Conservation (phyloP, 2,113 vertebrate species). For the Syngnathus floridae region DNA sequence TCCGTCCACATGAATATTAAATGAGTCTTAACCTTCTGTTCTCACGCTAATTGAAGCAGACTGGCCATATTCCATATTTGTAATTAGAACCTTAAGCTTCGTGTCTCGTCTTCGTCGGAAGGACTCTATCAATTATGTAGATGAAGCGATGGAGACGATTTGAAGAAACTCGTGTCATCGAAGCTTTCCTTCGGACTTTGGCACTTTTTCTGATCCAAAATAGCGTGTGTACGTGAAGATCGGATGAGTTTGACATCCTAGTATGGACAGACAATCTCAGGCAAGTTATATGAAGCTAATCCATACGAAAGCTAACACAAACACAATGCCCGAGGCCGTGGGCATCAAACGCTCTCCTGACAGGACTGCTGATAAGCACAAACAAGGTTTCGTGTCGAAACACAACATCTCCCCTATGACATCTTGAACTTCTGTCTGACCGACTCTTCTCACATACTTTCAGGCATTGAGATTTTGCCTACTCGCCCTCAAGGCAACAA, state of each 20-base stretch:
- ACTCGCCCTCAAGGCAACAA: constrained; percentile 55
- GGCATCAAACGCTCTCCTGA: constrained; percentile 67
- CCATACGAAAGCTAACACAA: constrained; percentile 67
- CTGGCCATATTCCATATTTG: constrained; percentile 66
- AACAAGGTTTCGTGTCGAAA: constrained; percentile 71
- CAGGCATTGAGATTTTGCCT: constrained; percentile 64
- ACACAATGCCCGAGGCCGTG: constrained; percentile 61
- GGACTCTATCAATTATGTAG: constrained; percentile 67
- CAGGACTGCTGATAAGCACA: constrained; percentile 74
- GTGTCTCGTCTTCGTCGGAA: constrained; percentile 62
- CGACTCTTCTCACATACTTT: constrained; percentile 67
- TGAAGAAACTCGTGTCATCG: constrained; percentile 56
- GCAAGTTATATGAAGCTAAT: constrained; percentile 63
- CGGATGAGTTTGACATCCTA: constrained; percentile 23
- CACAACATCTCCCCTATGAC: constrained; percentile 68
- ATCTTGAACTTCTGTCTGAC: constrained; percentile 71
- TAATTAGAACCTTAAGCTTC: constrained; percentile 66
- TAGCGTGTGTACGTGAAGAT: not conserved
- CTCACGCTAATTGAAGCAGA: constrained; percentile 60
- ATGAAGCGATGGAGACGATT: constrained; percentile 61
- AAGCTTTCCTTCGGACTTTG: constrained; percentile 42
- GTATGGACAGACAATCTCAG: constrained; percentile 39
- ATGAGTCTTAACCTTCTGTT: constrained; percentile 70
- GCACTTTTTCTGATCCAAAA: constrained; percentile 21
- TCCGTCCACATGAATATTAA: constrained; percentile 62